These are phyloP conservation scores for Lampris megalopsis DNA, from an alignment of 2,113 vertebrate genomes.

Conservation along the genomic window DNA sequence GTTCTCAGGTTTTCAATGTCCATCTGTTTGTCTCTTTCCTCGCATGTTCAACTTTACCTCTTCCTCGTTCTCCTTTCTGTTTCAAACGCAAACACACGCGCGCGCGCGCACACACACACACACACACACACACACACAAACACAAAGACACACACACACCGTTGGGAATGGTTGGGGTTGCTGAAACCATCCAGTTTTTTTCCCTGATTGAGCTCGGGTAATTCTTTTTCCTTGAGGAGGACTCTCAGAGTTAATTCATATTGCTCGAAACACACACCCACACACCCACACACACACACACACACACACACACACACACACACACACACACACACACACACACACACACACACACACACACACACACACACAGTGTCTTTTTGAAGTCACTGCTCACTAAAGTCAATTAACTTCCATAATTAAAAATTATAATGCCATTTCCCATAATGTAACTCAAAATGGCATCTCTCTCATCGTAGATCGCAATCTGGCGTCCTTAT, in stretches of 20 bases:
- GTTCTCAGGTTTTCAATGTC: too few species aligned
- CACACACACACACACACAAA: constrained; percentile 2
- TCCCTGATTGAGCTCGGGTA: constrained; percentile 32
- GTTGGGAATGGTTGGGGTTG: not conserved
- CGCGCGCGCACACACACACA: not conserved
- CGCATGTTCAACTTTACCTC: too few species aligned
- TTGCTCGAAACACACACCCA: constrained; percentile 26
- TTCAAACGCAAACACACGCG: not conserved
- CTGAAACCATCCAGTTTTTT: too few species aligned
- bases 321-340: constrained; percentile 5
- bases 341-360: constrained; percentile 16
- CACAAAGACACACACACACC: constrained; percentile 5
- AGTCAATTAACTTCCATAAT: not conserved
- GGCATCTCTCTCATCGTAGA: too few species aligned
- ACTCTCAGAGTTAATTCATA: constrained; percentile 38
- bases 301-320: not conserved
- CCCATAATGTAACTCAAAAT: too few species aligned
- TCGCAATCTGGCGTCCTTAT: too few species aligned
- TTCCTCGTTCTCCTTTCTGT: too few species aligned
- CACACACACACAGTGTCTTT: not conserved
- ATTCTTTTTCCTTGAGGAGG: constrained; percentile 42
- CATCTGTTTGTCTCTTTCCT: too few species aligned
- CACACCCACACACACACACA: not conserved
- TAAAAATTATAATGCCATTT: not conserved
- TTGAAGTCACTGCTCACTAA: not conserved